These are phyloP conservation scores for Ephestia elutella DNA, from an alignment of 1,140 invertebrate genomes.

Conservation along the genomic window DNA sequence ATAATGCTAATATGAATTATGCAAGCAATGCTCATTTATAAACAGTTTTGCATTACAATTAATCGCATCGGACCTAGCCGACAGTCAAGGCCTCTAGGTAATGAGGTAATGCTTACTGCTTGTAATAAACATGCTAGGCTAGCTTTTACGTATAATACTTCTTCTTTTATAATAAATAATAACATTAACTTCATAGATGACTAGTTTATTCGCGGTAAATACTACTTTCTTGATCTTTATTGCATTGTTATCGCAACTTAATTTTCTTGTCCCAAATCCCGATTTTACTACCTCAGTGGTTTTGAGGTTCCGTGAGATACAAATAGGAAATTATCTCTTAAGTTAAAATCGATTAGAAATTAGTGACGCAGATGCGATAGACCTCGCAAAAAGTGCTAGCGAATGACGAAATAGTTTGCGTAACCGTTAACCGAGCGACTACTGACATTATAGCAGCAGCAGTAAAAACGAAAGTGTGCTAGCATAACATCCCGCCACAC, in stretches of 20 bases:
- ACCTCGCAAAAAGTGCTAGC: neutral
- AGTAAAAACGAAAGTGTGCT: slow-evolving; percentile 3
- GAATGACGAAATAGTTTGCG: slow-evolving; percentile 3
- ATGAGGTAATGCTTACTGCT: slow-evolving; percentile 1
- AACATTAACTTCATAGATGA: too few relatives aligned
- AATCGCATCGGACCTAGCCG: neutral
- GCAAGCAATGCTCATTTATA: neutral
- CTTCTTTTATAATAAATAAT: too few relatives aligned
- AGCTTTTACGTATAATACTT: too few relatives aligned
- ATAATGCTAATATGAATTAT: neutral
- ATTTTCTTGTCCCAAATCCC: too few relatives aligned
- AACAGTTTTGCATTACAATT: neutral
- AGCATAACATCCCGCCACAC: slow-evolving; percentile 1
- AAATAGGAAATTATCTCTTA: too few relatives aligned
- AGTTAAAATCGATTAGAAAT: neutral
- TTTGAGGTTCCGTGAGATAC: neutral
- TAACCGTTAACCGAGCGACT: neutral
- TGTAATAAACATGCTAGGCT: neutral
- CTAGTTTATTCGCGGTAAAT: too few relatives aligned
- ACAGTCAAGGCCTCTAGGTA: neutral
- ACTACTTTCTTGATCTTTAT: too few relatives aligned
- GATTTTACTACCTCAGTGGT: too few relatives aligned
- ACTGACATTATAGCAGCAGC: neutral
- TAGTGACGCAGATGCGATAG: neutral
- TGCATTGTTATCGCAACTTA: too few relatives aligned